Percentiles rank a stretch among this genome's conserved stretches.
These are phyloP conservation scores for Aix galericulata DNA, from an alignment of 2,113 vertebrate species.

Conservation along the genomic window DNA sequence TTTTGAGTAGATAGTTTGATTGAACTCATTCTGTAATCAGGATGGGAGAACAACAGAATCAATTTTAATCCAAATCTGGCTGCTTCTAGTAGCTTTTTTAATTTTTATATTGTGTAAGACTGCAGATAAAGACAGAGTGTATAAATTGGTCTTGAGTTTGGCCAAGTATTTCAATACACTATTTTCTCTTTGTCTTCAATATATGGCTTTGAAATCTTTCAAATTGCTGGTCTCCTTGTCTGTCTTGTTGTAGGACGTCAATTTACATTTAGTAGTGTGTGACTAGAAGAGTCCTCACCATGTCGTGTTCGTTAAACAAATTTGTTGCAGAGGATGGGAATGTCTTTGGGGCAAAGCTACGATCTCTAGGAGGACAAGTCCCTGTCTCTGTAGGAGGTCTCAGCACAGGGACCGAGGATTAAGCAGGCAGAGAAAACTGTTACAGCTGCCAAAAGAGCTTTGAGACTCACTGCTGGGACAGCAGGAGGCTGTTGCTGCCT, in stretches of 20 bases:
- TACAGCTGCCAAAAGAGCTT: background rate
- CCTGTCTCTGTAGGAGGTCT: background rate
- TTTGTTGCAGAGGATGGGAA: background rate
- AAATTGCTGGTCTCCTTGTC: background rate
- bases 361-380: background rate
- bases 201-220: background rate
- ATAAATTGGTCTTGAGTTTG: background rate
- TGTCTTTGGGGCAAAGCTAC: background rate
- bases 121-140: background rate
- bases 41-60: background rate
- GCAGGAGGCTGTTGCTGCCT: background rate
- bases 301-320: background rate
- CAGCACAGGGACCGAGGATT: background rate
- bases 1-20: background rate
- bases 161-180: background rate
- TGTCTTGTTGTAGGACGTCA: background rate
- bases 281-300: background rate
- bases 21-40: background rate
- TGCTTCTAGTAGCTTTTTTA: background rate
- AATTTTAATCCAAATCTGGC: background rate
- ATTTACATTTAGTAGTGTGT: background rate
- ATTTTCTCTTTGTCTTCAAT: background rate
- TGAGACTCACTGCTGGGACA: background rate
- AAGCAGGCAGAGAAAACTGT: background rate
- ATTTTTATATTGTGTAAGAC: background rate